Evolutionary conservation across 1,140 invertebrate genomes (phyloP), one percentile per base, ranked within the genome.

Genomic region (Bombus waltoni): DNA sequence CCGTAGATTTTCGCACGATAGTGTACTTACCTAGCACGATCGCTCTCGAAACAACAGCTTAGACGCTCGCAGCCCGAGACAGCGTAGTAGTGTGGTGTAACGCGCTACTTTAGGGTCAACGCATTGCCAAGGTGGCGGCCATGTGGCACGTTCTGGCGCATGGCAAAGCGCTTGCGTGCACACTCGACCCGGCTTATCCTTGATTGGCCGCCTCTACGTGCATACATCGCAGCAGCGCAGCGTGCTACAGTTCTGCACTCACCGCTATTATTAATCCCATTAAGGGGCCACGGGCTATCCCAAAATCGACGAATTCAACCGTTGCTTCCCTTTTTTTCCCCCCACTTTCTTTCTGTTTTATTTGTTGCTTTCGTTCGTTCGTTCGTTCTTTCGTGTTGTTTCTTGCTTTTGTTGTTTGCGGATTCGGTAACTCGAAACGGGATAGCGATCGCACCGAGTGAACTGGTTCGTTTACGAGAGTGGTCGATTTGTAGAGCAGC

Each of bases 41-140:
- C n/a, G 73, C 44, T 66, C 28, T 82, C 88, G 79, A 83, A 84
- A 78, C 89, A 57, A 74, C 40, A 71, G 73, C 78, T 47, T 47
- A 62, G 73, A 78, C 32, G 38, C 65, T 66, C 53, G 42, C 59
- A 32, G 62, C 40, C 70, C 47, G 47, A 71, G 68, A 44, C 83
- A 71, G 66, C 76, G 68, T 81, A 77, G 59, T 74, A 59, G 81
- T 71, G 68, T 74, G 28, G 66, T 86, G 85, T 79, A 89, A 82
- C 92, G 93, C 90, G 91, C 92, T 90, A 93, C 92, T 94, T 93
- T 93, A 94, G 93, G 93, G 93, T 94, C 93, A 94, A 94, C 93
- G 93, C 93, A 94, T 94, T 94, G 93, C 93, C 93, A 94, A 94
- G 93, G 93, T 94, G 92, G 93, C 93, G 93, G 93, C 93, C 93